A percentile compares a stretch with the other conserved stretches of the same genome.
Evolutionary conservation across 2,113 vertebrate species (phyloP).

Genomic region (Calypte anna): DNA sequence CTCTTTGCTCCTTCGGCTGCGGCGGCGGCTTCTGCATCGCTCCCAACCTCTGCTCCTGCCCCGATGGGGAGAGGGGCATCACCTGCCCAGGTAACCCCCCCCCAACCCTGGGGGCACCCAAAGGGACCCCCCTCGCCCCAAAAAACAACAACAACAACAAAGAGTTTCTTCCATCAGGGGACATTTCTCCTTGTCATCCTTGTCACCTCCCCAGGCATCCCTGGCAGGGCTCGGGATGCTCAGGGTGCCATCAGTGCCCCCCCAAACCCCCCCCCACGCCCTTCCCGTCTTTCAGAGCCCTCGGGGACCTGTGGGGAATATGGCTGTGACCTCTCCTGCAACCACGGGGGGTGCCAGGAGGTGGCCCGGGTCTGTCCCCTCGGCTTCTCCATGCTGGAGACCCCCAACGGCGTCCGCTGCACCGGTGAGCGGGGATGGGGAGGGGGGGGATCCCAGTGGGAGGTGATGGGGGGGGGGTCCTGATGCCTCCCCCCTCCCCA

Average conservation of each 20-base stretch:
- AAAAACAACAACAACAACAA: no score
- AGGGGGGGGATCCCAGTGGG: background rate
- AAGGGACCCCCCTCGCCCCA: no score
- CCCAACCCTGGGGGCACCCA: no score
- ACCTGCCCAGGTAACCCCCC: slow-evolving; percentile 79
- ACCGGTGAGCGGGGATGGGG: slow-evolving; percentile 65
- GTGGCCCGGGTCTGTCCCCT: slow-evolving; percentile 81
- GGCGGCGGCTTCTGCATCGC: slow-evolving; percentile 78
- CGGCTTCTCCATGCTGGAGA: slow-evolving; percentile 82
- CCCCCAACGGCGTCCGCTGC: slow-evolving; percentile 75
- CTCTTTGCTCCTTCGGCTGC: slow-evolving; percentile 81
- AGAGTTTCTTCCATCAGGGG: background rate
- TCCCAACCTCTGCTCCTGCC: slow-evolving; percentile 81
- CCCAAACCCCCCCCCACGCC: accelerated
- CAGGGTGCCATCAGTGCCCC: background rate
- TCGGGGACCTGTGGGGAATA: slow-evolving; percentile 75
- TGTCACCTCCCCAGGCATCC: background rate
- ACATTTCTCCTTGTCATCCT: background rate
- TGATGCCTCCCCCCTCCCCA: accelerated
- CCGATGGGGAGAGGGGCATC: slow-evolving; percentile 77
- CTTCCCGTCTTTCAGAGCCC: slow-evolving; percentile 14
- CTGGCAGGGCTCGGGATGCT: background rate
- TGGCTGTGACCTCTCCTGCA: slow-evolving; percentile 81
- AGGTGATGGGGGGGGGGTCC: accelerated
- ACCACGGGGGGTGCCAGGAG: slow-evolving; percentile 81